These are phyloP conservation scores for Anagrus nilaparvatae DNA, from an alignment of 1,140 invertebrate genomes.

Conservation along the genomic window DNA sequence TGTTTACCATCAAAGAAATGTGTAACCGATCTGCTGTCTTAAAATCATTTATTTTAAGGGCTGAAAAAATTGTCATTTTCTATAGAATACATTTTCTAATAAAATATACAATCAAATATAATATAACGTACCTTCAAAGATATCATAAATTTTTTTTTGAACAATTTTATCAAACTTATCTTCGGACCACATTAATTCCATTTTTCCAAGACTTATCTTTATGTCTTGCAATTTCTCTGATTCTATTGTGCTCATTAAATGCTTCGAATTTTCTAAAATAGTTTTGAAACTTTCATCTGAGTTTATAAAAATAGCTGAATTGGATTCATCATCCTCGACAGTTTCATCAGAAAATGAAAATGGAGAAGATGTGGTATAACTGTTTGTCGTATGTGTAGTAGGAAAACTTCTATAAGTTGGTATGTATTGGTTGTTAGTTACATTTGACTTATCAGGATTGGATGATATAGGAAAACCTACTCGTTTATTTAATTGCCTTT, in stretches of 20 bases:
- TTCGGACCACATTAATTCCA: conserved; percentile 38
- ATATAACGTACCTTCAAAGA: conserved; percentile 33
- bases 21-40: conserved; percentile 37
- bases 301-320: conserved; percentile 15
- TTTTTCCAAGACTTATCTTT: conserved; percentile 30
- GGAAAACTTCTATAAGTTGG: conserved; percentile 19
- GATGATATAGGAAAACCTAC: conserved; percentile 39
- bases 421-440: not conserved
- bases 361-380: conserved; percentile 25
- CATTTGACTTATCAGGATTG: conserved; percentile 11
- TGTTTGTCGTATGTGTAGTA: conserved; percentile 17
- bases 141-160: conserved; percentile 28
- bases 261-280: conserved; percentile 25
- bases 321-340: not conserved
- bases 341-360: conserved; percentile 20
- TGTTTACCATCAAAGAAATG: conserved; percentile 36
- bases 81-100: not conserved
- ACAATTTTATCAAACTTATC: conserved; percentile 32
- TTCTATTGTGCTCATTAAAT: conserved; percentile 21
- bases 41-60: conserved; percentile 29
- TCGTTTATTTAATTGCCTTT: conserved; percentile 37
- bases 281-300: conserved; percentile 25
- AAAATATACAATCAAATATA: conserved; percentile 6
- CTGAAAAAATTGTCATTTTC: conserved; percentile 24
- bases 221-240: conserved; percentile 29